These are phyloP conservation scores for Ctenomys sociabilis DNA, from an alignment of 2,113 vertebrate species.

Conservation along the genomic window DNA sequence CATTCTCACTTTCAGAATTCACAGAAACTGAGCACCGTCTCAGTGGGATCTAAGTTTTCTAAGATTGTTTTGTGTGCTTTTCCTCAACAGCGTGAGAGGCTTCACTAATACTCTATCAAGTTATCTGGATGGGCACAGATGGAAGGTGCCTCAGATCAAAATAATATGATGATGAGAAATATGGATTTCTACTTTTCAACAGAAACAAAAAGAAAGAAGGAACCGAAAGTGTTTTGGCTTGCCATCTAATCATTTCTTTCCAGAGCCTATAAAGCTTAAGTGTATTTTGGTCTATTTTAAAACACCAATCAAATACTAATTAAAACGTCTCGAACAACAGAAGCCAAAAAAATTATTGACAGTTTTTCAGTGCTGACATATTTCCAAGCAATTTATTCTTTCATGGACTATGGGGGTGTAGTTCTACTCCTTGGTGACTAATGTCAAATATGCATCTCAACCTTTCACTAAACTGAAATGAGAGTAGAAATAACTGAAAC, in stretches of 20 bases:
- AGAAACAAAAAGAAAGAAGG: neutral
- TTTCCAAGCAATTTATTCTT: slow-evolving; percentile 79
- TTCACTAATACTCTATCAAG: neutral
- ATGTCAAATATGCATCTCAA: slow-evolving; percentile 64
- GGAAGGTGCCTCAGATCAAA: neutral
- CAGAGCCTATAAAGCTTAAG: slow-evolving; percentile 46
- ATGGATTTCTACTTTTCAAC: slow-evolving; percentile 15
- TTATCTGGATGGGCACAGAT: neutral
- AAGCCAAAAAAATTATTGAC: slow-evolving; percentile 71
- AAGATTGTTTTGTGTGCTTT: neutral
- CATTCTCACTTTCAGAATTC: neutral
- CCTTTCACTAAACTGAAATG: slow-evolving; percentile 67
- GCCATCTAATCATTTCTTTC: slow-evolving; percentile 44
- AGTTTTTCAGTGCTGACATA: slow-evolving; percentile 76
- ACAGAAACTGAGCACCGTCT: neutral
- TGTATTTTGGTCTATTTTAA: slow-evolving; percentile 72
- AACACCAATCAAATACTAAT: slow-evolving; percentile 77
- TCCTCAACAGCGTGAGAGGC: neutral
- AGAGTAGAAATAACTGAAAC: slow-evolving; percentile 68
- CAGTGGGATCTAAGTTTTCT: neutral
- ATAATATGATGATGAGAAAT: neutral
- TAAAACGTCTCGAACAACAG: slow-evolving; percentile 71
- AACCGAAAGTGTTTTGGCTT: slow-evolving; percentile 52
- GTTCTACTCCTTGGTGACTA: slow-evolving; percentile 58
- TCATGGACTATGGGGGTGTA: slow-evolving; percentile 71